Base-by-base conservation (phyloP, 2,113 vertebrate genomes). In the Pygoscelis antarcticus region DNA sequence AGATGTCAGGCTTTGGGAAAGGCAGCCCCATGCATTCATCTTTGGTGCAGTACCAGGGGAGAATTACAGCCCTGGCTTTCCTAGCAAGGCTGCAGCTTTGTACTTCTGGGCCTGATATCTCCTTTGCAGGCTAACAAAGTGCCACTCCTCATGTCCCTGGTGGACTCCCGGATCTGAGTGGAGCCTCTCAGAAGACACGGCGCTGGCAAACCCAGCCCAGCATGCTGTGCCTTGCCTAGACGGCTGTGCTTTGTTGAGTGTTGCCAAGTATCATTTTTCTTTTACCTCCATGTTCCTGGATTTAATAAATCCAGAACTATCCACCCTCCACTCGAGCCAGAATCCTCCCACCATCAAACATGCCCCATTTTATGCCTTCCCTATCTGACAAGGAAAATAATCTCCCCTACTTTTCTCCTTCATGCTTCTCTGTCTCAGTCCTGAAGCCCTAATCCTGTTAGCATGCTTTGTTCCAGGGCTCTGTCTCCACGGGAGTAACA, bases 381-480 rank as follows among this genome's bases (percentile, higher is more conserved):
- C 62, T 92, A 38, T 91, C 83, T 93, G 94, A 87, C 87, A 95
- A 86, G 82, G 92, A 89, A 87, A 91, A 96, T 96, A 89, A 98
- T 97, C 95, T 97, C 97, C 83, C 90, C 94, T 97, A 47, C 94
- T 96, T 93, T 97, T 96, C 95, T 96, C 97, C 97, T 96, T 95
- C 96, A 95, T 97, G 98, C 97, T 96, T 97, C 92, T 97, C 97
- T 96, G 92, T 97, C 97, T 98, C 97, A 98, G 97, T 97, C 97
- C 97, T 98, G 97, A 98, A 98, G 97, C 95, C 91, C 93, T 98
- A 98, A 98, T 98, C 98, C 98, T 98, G 97, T 98, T 98, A 98
- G 97, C 89, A 76, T 95, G 96, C 98, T 89, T 80, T 98, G 96
- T 98, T 98, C 98, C 98, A 95, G 96, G 81, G 95, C 97, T 97